Evolutionary conservation across 2,797 vertebrate genomes (phyloP), one percentile per base, ranked within the genome.

Genomic region (Siniperca obscura): DNA sequence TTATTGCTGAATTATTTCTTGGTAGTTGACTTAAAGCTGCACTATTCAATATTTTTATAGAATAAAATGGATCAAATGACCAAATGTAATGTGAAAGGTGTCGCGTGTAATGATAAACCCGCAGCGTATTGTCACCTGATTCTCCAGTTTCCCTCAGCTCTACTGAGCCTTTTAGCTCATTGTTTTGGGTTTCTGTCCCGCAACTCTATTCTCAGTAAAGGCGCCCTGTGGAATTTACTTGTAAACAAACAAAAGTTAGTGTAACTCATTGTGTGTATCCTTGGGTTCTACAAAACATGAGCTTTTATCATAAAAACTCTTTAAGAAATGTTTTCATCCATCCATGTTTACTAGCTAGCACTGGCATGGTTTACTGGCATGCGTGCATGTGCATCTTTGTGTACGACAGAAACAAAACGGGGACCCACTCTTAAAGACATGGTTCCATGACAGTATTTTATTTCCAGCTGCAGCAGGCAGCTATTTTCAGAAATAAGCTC

Each of bases 151-250:
- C 17, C 7, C 38, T 30, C n/a, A 61, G 36, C 30, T 21, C 25
- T 21, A 4, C 22, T 22, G 3, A 30, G 38, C 66, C 59, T 53
- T 64, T 76, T 30, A 62, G 48, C 61, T 68, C 19, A 10, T 53
- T 64, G 69, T 56, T 71, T 59, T 55, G 16, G 25, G 38, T 30
- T 74, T 5, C 22, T 74, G 27, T 14, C 34, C 40, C 1, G 9
- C 30, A 48, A 30, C 30, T 55, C 21, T 65, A 14, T 30, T 44
- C 52, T 42, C 66, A 75, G 61, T 70, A 55, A 74, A 38, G 21
- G 22, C 0, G 5, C 25, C 17, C 34, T n/a, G 27, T 36, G n/a
- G 13, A 46, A 30, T 42, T 25, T 19, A 6, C 8, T 56, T n/a
- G 25, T 42, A 56, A 25, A 46, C 13, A 46, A 30, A 13, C 48